These are phyloP conservation scores for Eremobia ochroleuca DNA, from an alignment of 2,888 invertebrate species.

Conservation along the genomic window DNA sequence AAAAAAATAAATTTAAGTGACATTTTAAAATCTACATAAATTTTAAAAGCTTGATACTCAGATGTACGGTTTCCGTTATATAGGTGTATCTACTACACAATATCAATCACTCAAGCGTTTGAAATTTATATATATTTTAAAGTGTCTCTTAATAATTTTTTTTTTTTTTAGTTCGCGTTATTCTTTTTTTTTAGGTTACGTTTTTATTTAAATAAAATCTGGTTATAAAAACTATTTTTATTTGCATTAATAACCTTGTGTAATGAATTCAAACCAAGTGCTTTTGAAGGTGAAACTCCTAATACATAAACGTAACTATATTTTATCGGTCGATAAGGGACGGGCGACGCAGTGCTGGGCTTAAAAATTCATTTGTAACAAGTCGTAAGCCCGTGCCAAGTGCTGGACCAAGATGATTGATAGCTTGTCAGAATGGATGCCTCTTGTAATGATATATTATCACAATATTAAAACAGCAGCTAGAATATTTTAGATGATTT, in stretches of 20 bases:
- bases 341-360: slow-evolving; percentile 53
- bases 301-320: slow-evolving; percentile 20
- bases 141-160: too few relatives aligned
- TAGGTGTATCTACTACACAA: too few relatives aligned
- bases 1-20: too few relatives aligned
- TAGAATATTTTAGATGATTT: slow-evolving; percentile 60
- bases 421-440: slow-evolving; percentile 69
- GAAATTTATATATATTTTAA: too few relatives aligned
- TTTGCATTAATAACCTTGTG: not conserved
- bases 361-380: slow-evolving; percentile 82
- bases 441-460: slow-evolving; percentile 69
- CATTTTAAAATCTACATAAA: too few relatives aligned
- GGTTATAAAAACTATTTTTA: too few relatives aligned
- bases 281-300: slow-evolving; percentile 8
- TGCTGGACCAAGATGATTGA: slow-evolving; percentile 80
- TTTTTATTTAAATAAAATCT: too few relatives aligned
- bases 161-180: too few relatives aligned
- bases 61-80: too few relatives aligned
- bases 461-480: slow-evolving; percentile 61
- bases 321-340: slow-evolving; percentile 50
- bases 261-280: slow-evolving; percentile 15
- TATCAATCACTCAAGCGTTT: too few relatives aligned
- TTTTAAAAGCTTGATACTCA: too few relatives aligned
- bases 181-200: too few relatives aligned
- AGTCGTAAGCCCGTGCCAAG: slow-evolving; percentile 76